Percentiles rank a stretch among this genome's conserved stretches.
Evolutionary conservation across 1,140 invertebrate genomes (phyloP).

Genomic region (Psilanteris sp.): DNA sequence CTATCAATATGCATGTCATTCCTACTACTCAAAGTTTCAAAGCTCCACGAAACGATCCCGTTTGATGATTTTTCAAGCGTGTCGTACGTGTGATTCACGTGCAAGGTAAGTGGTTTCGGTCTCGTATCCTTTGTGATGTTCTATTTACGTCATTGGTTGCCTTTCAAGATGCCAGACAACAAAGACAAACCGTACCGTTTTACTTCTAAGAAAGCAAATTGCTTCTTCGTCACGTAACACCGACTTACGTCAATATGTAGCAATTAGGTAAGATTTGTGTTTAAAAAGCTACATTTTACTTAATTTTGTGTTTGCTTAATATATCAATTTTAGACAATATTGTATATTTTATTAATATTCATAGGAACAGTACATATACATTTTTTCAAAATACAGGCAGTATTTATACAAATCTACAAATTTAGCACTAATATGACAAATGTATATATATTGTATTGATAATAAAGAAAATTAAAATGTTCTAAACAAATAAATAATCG

Average conservation of each 20-base stretch:
- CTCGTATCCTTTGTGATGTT: constrained; percentile 8
- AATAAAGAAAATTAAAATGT: no score
- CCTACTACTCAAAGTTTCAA: constrained; percentile 11
- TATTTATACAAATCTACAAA: no score
- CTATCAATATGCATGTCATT: constrained; percentile 17
- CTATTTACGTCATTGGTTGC: constrained; percentile 7
- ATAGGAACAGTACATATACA: no score
- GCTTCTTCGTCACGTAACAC: background rate
- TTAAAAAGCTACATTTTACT: no score
- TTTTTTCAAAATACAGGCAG: no score
- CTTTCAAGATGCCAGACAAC: background rate
- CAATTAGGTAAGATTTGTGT: background rate
- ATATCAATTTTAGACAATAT: no score
- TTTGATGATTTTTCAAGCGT: constrained; percentile 16
- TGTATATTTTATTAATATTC: no score
- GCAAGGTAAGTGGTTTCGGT: constrained; percentile 8
- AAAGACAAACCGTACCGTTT: constrained; percentile 3
- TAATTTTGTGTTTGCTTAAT: no score
- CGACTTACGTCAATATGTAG: background rate
- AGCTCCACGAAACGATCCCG: constrained; percentile 6
- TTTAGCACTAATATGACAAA: no score
- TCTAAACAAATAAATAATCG: no score
- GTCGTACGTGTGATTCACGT: constrained; percentile 13
- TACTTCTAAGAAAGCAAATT: background rate
- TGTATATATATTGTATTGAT: no score